Percentiles rank a stretch among this genome's conserved stretches.
Evolutionary conservation across 2,113 vertebrate genomes (phyloP).

Genomic region (Excalfactoria chinensis): DNA sequence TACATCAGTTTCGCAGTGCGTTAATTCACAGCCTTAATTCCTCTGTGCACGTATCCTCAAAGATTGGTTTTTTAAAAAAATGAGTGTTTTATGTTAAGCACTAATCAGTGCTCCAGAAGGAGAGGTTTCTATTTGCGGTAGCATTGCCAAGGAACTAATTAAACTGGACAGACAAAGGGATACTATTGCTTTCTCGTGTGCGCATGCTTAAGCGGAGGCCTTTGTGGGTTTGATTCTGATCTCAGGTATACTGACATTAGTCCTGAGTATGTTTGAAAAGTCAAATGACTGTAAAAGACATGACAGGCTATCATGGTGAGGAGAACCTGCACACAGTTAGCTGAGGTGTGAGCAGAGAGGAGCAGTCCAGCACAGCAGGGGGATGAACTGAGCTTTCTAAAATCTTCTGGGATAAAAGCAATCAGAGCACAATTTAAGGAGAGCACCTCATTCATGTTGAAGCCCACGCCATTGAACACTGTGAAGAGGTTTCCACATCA

Average conservation of each 20-base stretch:
- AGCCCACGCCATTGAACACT: background rate
- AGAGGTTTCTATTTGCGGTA: background rate
- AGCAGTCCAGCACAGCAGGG: background rate
- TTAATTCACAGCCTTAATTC: background rate
- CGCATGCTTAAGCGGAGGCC: background rate
- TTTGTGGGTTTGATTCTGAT: background rate
- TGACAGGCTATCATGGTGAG: rapidly evolving
- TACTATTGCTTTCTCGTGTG: background rate
- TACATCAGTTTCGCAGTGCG: background rate
- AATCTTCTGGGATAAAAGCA: background rate
- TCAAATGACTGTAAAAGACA: background rate
- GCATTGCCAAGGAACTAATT: background rate
- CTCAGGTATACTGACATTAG: background rate
- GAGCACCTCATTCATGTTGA: background rate
- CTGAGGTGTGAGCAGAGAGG: background rate
- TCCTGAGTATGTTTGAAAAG: background rate
- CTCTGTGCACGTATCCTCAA: background rate
- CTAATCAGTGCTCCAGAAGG: background rate
- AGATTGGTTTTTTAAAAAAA: background rate
- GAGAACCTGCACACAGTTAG: background rate
- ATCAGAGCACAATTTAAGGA: background rate
- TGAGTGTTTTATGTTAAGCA: background rate
- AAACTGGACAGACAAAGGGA: background rate
- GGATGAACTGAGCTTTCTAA: background rate
- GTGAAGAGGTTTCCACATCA: background rate